These are phyloP conservation scores for Riptortus pedestris DNA, from an alignment of 1,140 invertebrate genomes.

Conservation along the genomic window DNA sequence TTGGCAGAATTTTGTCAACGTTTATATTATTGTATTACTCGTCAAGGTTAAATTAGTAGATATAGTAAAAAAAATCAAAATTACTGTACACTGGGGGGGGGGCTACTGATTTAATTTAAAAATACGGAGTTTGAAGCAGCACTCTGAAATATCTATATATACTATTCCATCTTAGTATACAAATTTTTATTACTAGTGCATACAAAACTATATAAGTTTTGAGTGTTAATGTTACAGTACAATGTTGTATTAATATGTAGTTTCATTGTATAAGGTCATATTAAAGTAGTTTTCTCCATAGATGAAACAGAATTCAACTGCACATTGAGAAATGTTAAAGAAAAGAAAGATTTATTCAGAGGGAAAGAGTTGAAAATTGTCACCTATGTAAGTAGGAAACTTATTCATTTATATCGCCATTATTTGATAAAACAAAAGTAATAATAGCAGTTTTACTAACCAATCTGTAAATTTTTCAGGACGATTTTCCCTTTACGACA, in stretches of 20 bases:
- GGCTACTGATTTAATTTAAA: too few species aligned
- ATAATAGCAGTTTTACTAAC: neutral
- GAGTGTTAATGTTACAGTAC: too few species aligned
- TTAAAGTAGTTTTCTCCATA: neutral
- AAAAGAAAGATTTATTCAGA: constrained; percentile 29
- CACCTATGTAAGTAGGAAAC: constrained; percentile 30
- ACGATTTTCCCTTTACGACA: constrained; percentile 48
- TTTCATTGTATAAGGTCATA: neutral
- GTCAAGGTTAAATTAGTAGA: too few species aligned
- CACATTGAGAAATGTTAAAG: constrained; percentile 28
- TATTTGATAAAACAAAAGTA: neutral
- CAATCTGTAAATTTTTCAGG: constrained; percentile 37
- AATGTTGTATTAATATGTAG: too few species aligned
- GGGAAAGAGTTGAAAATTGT: constrained; percentile 32
- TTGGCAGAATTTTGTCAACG: too few species aligned
- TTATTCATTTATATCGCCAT: neutral
- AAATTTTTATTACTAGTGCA: too few species aligned
- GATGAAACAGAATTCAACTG: constrained; percentile 26
- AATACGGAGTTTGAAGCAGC: too few species aligned
- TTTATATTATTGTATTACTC: too few species aligned
- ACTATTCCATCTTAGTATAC: neutral
- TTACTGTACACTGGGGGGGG: too few species aligned
- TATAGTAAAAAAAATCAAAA: too few species aligned
- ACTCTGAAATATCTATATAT: neutral
- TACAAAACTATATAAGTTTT: too few species aligned